A percentile compares a stretch with the other conserved stretches of the same genome.
These are phyloP conservation scores for Bruchidius siliquastri DNA, from an alignment of 2,888 invertebrate genomes.

Conservation along the genomic window DNA sequence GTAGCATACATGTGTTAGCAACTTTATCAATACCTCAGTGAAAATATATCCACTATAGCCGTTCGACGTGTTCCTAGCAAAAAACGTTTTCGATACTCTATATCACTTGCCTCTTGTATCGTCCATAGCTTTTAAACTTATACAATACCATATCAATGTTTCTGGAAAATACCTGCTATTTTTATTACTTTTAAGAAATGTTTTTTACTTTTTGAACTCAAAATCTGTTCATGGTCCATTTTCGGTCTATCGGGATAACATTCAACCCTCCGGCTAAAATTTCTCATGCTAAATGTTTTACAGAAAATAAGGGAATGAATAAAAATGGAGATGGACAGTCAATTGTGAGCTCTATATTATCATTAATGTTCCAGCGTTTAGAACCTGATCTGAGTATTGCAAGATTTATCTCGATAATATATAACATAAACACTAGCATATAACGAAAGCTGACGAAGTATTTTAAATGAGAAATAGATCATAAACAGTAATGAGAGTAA, in stretches of 20 bases:
- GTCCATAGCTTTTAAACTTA: neutral
- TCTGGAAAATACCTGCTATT: neutral
- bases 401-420: neutral
- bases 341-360: neutral
- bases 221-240: neutral
- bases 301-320: no score
- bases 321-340: no score
- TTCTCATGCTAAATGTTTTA: no score
- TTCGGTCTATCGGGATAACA: neutral
- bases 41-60: neutral
- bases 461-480: neutral
- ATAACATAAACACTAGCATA: no score
- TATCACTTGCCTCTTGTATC: neutral
- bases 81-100: neutral
- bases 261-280: no score
- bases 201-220: neutral
- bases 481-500: neutral
- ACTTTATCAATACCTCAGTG: neutral
- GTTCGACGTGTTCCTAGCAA: neutral
- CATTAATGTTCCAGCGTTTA: neutral
- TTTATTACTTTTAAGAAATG: neutral
- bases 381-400: neutral
- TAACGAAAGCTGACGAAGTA: neutral
- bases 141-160: neutral
- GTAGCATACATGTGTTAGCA: neutral